Evolutionary conservation across 2,888 invertebrate species (phyloP), one percentile per base, ranked within the genome.

Genomic region (Drosophila subsilvestris): DNA sequence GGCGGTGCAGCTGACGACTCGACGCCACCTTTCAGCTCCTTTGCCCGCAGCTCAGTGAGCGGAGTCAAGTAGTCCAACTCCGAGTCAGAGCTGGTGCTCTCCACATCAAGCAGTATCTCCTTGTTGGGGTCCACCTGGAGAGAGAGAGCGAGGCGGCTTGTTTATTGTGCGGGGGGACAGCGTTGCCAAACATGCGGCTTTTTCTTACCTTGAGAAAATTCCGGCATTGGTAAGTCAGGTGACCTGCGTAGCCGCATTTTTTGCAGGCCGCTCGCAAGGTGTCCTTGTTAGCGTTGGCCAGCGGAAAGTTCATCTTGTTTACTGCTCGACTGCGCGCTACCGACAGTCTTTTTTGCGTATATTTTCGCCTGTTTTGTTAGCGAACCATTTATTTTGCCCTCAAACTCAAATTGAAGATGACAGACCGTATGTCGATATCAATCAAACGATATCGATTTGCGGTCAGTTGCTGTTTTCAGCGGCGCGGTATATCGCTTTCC

Each of bases 171-270:
- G 3, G 37, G 29, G 37, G 37, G n/a, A n/a, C 37, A 37, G n/a
- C 6, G 37, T 37, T 37, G 32, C n/a, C 17, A 32, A 37, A 48
- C 53, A 70, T 70, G 54, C 53, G 63, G 51, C 47, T 74, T 29
- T 59, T 62, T 90, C 91, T 92, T 93, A 94, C 94, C 94, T 98
- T 97, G 63, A 98, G 95, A 91, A 98, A 98, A 92, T 99, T 99
- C 83, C 98, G 93, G 90, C 98, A 99, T 91, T 99, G 98, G 92
- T 96, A 98, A 14, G 99, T 98, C 84, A 99, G 93, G 92, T 99
- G 98, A 1, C 98, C 98, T 71, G 97, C 97, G 92, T 98, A 98
- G 78, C 98, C 98, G 93, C 98, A 98, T 92, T 98, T 98, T 91
- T 97, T 97, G 91, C 98, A 98, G 0, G 98, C 97, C 20, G 97